Conservation (phyloP, 2,797 vertebrate genomes). For the Xenentodon cancila region DNA sequence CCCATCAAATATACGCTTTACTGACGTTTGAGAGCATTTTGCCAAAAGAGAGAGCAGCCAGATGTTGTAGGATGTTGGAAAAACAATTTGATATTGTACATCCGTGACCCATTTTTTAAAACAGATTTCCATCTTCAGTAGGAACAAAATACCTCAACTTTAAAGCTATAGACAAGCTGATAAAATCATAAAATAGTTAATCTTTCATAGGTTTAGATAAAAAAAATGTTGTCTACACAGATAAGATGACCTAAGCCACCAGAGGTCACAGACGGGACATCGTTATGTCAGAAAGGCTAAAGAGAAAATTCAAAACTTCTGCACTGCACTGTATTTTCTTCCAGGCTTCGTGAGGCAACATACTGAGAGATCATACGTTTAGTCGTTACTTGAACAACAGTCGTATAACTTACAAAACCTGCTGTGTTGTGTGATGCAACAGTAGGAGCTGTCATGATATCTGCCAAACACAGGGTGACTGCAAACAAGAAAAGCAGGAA, state of each 20-base stretch:
- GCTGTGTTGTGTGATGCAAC: conserved; percentile 18
- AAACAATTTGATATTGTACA: too few relatives aligned
- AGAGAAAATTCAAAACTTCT: background rate
- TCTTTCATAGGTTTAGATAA: background rate
- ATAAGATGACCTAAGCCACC: background rate
- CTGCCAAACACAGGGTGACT: conserved; percentile 16
- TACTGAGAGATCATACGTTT: background rate
- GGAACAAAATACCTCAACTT: too few relatives aligned
- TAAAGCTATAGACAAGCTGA: too few relatives aligned
- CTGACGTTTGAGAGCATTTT: too few relatives aligned
- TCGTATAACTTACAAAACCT: conserved; percentile 1
- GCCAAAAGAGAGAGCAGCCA: too few relatives aligned
- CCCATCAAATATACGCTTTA: too few relatives aligned
- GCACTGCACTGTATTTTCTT: background rate
- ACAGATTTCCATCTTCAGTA: too few relatives aligned
- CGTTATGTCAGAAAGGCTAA: background rate
- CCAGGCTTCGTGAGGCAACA: background rate
- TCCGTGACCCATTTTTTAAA: too few relatives aligned
- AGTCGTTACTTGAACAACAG: conserved; percentile 6
- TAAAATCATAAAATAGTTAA: background rate
- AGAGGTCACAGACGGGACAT: background rate
- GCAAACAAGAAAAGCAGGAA: conserved; percentile 8
- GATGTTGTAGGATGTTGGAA: too few relatives aligned
- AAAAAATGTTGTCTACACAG: background rate
- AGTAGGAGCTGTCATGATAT: conserved; percentile 12